phyloP scores from a whole-genome alignment of 2,888 invertebrate genomes.

The Cloeon dipterum region DNA sequence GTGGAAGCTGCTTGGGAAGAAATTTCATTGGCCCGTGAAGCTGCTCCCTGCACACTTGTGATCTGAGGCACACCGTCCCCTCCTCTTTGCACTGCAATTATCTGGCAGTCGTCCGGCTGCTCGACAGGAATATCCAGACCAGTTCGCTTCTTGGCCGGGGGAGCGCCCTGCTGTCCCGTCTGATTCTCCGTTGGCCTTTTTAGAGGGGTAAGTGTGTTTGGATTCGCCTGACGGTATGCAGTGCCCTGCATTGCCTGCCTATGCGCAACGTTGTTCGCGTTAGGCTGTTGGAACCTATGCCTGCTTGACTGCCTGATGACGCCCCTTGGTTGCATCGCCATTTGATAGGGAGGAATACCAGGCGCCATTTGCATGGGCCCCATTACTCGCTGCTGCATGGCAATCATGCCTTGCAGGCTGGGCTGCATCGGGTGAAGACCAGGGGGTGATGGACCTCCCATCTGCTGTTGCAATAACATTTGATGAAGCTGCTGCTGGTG shows the following conservation, averaged over 20 bases:
- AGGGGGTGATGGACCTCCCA: no score
- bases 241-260: no score
- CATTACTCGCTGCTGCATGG: no score
- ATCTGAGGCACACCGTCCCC: conserved; percentile 49
- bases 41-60: conserved; percentile 41
- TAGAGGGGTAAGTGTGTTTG: not conserved
- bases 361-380: conserved; percentile 6
- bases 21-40: conserved; percentile 8
- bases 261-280: no score
- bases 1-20: not conserved
- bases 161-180: conserved; percentile 12
- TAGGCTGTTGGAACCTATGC: no score
- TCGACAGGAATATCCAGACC: conserved; percentile 42
- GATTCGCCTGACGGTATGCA: no score
- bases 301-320: no score
- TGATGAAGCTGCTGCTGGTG: conserved; percentile 3
- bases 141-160: conserved; percentile 18
- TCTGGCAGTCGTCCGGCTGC: conserved; percentile 51
- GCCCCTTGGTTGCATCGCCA: no score
- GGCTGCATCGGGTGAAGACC: not conserved
- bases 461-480: not conserved
- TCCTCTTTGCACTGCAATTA: conserved; percentile 48
- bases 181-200: not conserved
- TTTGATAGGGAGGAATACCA: no score
- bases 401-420: no score